Base-by-base conservation (phyloP, 2,113 vertebrate genomes). In the Carassius gibelio region DNA sequence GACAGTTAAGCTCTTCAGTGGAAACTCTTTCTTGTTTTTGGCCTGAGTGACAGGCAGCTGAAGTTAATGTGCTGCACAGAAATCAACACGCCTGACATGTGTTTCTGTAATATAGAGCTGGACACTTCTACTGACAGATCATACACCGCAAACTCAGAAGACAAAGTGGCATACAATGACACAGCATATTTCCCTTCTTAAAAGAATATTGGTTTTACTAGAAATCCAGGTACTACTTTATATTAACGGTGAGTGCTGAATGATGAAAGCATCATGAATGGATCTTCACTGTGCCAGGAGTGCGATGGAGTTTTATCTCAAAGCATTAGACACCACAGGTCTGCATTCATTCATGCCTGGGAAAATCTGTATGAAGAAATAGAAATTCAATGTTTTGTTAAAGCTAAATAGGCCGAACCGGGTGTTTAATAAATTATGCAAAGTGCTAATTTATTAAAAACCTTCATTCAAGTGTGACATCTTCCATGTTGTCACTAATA, bases 61-160 rank as follows among this genome's bases (percentile, higher is more conserved):
- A 50, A 81, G 62, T 82, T 57, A 88, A 87, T 26, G 48, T 52
- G 77, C 11, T 21, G 61, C 69, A 69, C 50, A 78, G 52, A 34
- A n/a, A 15, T 74, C 78, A 55, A 15, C 36, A 85, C 19, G 7
- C 21, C 69, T 81, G 68, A 82, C 79, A 15, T 76, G 76, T 9
- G 11, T 38, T 38, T 69, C 48, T 69, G 55, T 76, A 82, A 78
- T 57, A 64, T 9, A 76, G 23, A 15, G 3, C 71, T 19, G 64
- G 75, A 81, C 85, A 89, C 82, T 77, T 59, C 83, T 48, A 82
- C 52, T 78, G 59, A 61, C 71, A 84, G 50, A 85, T 75, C 71
- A 85, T 77, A 72, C 61, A 84, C 36, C 13, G 74, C 38, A 71
- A 61, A 57, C 61, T 48, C 42, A 71, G 57, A n/a, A 45, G 59